Conservation (phyloP, 1,140 invertebrate species). For the Theocolax elegans region DNA sequence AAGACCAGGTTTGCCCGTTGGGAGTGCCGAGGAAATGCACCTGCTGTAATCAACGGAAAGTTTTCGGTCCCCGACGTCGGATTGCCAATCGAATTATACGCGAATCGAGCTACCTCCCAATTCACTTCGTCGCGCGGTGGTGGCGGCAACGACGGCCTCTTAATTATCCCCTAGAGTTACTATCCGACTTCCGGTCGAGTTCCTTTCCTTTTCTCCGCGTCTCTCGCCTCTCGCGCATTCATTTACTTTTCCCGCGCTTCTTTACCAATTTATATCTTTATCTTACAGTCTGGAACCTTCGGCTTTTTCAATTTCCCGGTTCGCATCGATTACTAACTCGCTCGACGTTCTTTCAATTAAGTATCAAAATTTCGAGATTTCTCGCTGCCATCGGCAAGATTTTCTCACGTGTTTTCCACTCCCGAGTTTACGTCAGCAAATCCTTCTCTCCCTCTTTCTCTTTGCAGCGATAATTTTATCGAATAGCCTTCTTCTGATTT, state of each 20-base stretch:
- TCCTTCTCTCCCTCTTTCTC: not conserved
- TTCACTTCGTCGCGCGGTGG: too few species aligned
- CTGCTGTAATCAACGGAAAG: slow-evolving; percentile 3
- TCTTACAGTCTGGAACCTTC: too few species aligned
- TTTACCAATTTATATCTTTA: not conserved
- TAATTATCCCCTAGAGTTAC: too few species aligned
- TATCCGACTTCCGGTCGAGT: not conserved
- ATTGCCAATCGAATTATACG: slow-evolving; percentile 19
- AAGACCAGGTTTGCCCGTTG: too few species aligned
- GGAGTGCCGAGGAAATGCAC: not conserved
- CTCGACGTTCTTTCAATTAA: slow-evolving; percentile 4
- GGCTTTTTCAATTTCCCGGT: too few species aligned
- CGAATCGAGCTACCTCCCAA: not conserved
- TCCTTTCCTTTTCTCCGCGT: not conserved
- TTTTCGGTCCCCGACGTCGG: not conserved
- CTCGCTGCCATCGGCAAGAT: not conserved
- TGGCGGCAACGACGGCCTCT: too few species aligned
- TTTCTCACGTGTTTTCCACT: not conserved
- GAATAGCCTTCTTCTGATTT: slow-evolving; percentile 22
- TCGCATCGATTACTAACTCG: not conserved
- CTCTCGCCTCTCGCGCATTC: not conserved
- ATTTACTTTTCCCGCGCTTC: too few species aligned
- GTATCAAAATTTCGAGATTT: slow-evolving; percentile 26
- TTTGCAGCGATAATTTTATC: not conserved
- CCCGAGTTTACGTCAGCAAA: slow-evolving; percentile 5